A percentile compares a stretch with the other conserved stretches of the same genome.
phyloP scores from a whole-genome alignment of 2,888 invertebrate genomes.

The Oligia strigilis region DNA sequence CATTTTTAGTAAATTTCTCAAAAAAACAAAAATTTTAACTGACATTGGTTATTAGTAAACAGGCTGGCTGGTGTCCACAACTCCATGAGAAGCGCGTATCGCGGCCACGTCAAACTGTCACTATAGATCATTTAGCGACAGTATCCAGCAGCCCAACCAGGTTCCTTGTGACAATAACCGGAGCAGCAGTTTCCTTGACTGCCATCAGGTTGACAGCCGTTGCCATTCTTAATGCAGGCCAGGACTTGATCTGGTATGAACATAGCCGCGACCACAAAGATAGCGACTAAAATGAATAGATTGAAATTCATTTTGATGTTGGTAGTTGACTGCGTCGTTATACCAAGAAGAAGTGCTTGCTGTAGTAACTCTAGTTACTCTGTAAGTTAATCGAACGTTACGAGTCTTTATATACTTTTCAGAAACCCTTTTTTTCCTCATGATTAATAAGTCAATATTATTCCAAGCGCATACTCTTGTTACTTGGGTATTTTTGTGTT shows the following conservation, averaged over 20 bases:
- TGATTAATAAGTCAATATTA: background rate
- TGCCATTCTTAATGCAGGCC: background rate
- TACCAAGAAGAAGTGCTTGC: background rate
- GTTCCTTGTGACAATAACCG: background rate
- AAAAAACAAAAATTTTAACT: background rate
- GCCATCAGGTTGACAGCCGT: slow-evolving; percentile 4
- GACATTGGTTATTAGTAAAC: background rate
- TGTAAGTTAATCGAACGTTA: background rate
- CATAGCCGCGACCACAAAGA: background rate
- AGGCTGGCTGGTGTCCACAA: no score
- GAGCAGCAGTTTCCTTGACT: slow-evolving; percentile 6
- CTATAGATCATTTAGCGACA: background rate
- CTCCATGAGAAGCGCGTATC: background rate
- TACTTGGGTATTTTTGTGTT: no score
- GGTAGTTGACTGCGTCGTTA: background rate
- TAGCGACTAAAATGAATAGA: background rate
- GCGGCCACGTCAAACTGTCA: background rate
- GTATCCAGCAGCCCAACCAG: slow-evolving; percentile 2
- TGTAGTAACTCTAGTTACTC: background rate
- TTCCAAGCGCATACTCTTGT: no score
- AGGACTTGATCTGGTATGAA: background rate
- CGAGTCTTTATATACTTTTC: background rate
- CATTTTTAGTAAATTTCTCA: background rate
- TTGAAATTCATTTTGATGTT: background rate
- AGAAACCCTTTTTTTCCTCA: background rate